A percentile compares a stretch with the other conserved stretches of the same genome.
Evolutionary conservation across 2,113 vertebrate species (phyloP).

Genomic region (Macrotus californicus): DNA sequence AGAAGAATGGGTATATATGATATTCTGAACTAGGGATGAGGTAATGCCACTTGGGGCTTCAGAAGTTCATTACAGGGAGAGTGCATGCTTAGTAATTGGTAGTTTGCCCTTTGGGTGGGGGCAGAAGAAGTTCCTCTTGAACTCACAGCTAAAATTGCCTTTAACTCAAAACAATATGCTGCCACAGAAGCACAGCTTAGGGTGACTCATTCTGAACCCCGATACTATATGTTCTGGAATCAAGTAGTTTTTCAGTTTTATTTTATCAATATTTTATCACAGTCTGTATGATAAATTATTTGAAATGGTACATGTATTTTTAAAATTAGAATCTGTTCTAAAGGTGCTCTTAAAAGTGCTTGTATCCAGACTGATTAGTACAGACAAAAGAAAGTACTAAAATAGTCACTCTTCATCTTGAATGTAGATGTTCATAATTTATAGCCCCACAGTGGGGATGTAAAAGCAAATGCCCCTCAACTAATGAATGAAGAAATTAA

Average conservation of each 20-base stretch:
- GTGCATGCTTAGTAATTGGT: background rate
- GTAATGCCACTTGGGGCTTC: background rate
- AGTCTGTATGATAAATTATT: background rate
- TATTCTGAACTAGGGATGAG: background rate
- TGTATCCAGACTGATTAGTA: background rate
- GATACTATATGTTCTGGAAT: background rate
- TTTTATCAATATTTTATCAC: background rate
- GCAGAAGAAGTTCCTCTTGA: background rate
- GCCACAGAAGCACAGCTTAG: background rate
- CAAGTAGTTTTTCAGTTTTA: background rate
- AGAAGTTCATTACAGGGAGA: background rate
- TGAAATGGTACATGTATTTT: background rate
- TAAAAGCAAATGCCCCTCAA: background rate
- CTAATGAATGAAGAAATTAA: background rate
- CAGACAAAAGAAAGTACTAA: background rate
- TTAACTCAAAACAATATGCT: background rate
- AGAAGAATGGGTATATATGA: background rate
- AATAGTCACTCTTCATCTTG: background rate
- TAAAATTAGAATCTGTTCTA: background rate
- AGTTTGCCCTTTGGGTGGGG: background rate
- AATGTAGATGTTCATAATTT: background rate
- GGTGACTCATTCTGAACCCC: background rate
- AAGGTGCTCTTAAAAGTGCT: background rate
- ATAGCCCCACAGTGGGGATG: background rate
- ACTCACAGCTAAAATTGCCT: background rate